Evolutionary conservation across 30 jellyfish, hydroid and myxozoan species (phyloP).

Genomic region (Nemopilema nomurai): DNA sequence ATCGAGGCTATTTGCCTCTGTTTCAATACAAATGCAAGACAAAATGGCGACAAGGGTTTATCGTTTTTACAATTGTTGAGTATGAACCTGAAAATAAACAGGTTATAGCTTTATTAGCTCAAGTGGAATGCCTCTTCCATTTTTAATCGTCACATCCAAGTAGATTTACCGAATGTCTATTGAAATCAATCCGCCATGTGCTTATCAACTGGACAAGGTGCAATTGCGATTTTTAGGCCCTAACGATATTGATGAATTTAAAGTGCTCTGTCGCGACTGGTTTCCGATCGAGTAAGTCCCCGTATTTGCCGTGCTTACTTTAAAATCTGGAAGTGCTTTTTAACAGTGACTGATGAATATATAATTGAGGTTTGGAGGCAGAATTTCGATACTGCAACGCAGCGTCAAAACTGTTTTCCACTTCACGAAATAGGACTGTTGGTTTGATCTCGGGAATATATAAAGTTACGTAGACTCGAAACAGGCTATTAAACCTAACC

Average conservation of each 20-base stretch:
- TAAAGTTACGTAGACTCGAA: no score
- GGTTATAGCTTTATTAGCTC: neutral
- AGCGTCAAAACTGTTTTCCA: no score
- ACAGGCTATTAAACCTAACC: no score
- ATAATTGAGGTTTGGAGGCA: neutral
- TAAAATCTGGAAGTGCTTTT: neutral
- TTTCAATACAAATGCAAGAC: neutral
- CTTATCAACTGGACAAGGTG: conserved; percentile 72
- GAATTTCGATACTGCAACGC: no score
- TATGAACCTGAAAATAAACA: no score
- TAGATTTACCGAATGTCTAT: conserved; percentile 26
- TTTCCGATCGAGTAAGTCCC: conserved; percentile 96
- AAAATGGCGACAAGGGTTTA: neutral
- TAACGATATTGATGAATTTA: conserved; percentile 72
- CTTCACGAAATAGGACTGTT: no score
- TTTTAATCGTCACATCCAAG: neutral
- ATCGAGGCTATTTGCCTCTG: neutral
- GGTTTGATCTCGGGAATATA: no score
- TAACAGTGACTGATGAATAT: no score
- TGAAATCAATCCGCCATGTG: conserved; percentile 8
- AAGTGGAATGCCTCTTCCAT: neutral
- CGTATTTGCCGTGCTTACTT: neutral
- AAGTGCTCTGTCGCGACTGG: conserved; percentile 90
- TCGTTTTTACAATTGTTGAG: no score
- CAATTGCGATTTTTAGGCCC: conserved; percentile 70